Conservation (phyloP, 2,888 invertebrate genomes). For the Theristus sp. region DNA sequence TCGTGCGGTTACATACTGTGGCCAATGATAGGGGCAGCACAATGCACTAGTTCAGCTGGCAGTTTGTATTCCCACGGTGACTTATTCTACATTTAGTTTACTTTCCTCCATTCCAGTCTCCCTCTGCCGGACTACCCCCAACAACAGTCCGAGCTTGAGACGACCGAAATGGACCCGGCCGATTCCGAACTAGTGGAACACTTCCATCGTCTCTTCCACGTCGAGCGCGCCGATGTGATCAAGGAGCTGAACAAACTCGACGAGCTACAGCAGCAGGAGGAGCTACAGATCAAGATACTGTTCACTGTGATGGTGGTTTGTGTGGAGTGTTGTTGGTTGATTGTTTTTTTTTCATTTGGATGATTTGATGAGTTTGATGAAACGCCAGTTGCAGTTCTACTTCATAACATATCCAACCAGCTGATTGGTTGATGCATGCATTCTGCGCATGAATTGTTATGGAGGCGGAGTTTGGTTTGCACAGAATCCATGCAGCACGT, state of each 20-base stretch:
- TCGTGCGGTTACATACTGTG: no score
- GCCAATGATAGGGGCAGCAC: no score
- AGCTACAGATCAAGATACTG: conserved; percentile 78
- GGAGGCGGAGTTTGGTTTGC: not conserved
- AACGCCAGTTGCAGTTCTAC: no score
- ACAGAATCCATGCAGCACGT: no score
- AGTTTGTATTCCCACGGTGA: no score
- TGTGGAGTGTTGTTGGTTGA: not conserved
- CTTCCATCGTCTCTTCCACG: not conserved
- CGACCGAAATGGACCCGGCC: no score
- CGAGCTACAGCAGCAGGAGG: conserved; percentile 60
- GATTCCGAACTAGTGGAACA: not conserved
- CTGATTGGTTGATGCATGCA: not conserved
- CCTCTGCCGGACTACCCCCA: not conserved
- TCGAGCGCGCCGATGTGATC: conserved; percentile 57
- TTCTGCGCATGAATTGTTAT: not conserved
- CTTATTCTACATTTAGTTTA: no score
- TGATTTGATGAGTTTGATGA: no score
- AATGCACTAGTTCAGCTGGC: no score
- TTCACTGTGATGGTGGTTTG: conserved; percentile 79
- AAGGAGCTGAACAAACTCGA: conserved; percentile 63
- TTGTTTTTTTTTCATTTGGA: not conserved
- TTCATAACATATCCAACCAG: no score
- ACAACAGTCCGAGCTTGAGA: no score
- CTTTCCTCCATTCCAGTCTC: not conserved